Evolutionary conservation across 2,888 invertebrate genomes (phyloP), one percentile per base, ranked within the genome.

Genomic region (Adelognathus sp.): DNA sequence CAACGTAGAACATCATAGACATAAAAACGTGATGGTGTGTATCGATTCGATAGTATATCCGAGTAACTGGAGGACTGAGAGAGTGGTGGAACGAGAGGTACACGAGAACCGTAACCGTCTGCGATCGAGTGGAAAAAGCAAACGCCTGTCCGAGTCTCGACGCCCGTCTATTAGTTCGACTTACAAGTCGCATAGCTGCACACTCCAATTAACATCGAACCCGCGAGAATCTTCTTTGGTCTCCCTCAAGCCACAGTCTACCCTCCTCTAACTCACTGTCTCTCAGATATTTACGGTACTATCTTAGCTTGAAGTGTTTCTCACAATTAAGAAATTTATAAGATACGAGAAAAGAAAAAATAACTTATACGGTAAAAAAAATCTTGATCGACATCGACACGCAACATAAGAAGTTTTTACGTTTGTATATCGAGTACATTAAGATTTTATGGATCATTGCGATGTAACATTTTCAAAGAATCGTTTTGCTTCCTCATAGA

Each of bases 141-240:
- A 63, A 36, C 44, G 41, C 29, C 16, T 44, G 14, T 60, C 24
- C 21, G 27, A n/a, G 50, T 50, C 24, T 50, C n/a, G 11, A n/a
- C 24, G 24, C n/a, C 50, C 50, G 24, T 50, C 50, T 11, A 50
- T 50, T 50, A 50, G 50, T 50, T 24, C 50, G 21, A 50, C 50
- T 50, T 50, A 21, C 50, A 50, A 50, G 50, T 50, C 50, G 50
- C 50, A 50, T 50, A 50, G 11, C 50, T 50, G 50, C 24, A 50
- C 50, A n/a, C 50, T 50, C 24, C 50, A 50, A 50, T 50, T 50
- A 50, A 50, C 24, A 50, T 24, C 50, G 21, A n/a, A 50, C n/a
- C 0, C 21, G 2, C n/a, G 50, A 46, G 21, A 21, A 21, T 50
- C 50, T 50, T 24, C 50, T 7, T n/a, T 21, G 21, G n/a, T 24